These are phyloP conservation scores for Hypomesus transpacificus DNA, from an alignment of 2,113 vertebrate genomes.

Conservation along the genomic window DNA sequence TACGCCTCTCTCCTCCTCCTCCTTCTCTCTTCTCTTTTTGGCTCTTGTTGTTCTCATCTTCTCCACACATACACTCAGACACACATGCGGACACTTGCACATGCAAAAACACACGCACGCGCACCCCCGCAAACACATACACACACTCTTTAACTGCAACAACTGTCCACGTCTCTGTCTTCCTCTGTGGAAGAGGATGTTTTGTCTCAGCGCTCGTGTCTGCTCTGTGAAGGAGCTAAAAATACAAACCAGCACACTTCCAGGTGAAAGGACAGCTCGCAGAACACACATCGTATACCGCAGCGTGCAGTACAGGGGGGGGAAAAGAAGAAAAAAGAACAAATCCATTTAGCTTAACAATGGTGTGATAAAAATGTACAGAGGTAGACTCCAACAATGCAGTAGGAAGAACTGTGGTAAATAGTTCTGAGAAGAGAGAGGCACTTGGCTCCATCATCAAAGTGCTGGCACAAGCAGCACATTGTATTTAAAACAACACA, in stretches of 20 bases:
- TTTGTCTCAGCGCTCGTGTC: conserved; percentile 77
- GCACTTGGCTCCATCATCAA: conserved; percentile 69
- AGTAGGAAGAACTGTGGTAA: conserved; percentile 67
- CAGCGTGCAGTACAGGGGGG: conserved; percentile 13
- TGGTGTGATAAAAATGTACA: conserved; percentile 72
- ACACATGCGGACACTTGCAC: conserved; percentile 19
- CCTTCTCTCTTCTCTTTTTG: conserved; percentile 26
- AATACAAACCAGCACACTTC: conserved; percentile 73
- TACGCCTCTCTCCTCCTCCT: conserved; percentile 55
- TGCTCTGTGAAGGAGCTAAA: conserved; percentile 68
- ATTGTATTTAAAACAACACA: conserved; percentile 69
- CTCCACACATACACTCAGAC: neutral
- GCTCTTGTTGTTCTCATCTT: conserved; percentile 35
- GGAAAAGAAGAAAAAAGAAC: conserved; percentile 48
- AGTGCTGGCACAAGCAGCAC: conserved; percentile 57
- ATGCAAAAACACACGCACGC: conserved; percentile 18
- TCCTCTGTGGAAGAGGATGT: conserved; percentile 85
- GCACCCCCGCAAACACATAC: conserved; percentile 15
- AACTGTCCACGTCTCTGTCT: conserved; percentile 60
- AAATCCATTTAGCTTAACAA: conserved; percentile 74
- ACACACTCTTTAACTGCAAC: conserved; percentile 4
- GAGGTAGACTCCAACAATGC: conserved; percentile 72
- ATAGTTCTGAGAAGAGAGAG: conserved; percentile 66
- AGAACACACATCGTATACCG: conserved; percentile 8
- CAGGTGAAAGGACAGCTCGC: conserved; percentile 71